These are phyloP conservation scores for Phodopus roborovskii DNA, from an alignment of 2,113 vertebrate genomes.

Conservation along the genomic window DNA sequence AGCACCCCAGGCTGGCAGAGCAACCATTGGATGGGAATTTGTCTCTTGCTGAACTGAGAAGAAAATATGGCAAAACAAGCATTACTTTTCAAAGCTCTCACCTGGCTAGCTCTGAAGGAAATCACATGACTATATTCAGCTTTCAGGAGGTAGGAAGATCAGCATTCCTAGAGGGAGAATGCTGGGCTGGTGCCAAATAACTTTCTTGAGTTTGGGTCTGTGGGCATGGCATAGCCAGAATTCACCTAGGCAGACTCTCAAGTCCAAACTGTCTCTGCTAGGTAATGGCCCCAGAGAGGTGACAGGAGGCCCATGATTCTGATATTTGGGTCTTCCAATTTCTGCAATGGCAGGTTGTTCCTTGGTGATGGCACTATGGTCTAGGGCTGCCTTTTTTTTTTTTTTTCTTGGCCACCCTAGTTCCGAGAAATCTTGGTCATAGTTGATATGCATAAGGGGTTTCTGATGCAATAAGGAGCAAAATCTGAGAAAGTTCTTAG, in stretches of 20 bases:
- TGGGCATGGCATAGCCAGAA: background rate
- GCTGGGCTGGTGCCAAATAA: background rate
- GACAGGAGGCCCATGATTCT: background rate
- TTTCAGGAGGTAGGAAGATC: background rate
- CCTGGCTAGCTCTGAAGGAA: background rate
- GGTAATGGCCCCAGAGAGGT: background rate
- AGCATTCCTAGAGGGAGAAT: no score
- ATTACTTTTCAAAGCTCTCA: background rate
- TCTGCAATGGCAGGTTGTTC: background rate
- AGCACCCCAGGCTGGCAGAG: background rate
- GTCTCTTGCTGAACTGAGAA: background rate
- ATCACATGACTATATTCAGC: background rate
- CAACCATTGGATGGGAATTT: background rate
- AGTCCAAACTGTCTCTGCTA: background rate
- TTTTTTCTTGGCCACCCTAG: background rate
- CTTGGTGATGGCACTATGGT: background rate
- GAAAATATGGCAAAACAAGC: background rate
- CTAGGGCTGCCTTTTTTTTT: background rate
- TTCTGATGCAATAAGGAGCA: background rate
- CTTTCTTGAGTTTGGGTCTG: background rate
- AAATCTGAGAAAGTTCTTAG: background rate
- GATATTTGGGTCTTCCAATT: background rate
- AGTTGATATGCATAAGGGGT: background rate
- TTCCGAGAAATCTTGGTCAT: background rate
- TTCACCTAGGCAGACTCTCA: background rate